Percentiles rank a stretch among this genome's conserved stretches.
phyloP scores from a whole-genome alignment of 1,140 invertebrate species.

The Heterodera schachtii region DNA sequence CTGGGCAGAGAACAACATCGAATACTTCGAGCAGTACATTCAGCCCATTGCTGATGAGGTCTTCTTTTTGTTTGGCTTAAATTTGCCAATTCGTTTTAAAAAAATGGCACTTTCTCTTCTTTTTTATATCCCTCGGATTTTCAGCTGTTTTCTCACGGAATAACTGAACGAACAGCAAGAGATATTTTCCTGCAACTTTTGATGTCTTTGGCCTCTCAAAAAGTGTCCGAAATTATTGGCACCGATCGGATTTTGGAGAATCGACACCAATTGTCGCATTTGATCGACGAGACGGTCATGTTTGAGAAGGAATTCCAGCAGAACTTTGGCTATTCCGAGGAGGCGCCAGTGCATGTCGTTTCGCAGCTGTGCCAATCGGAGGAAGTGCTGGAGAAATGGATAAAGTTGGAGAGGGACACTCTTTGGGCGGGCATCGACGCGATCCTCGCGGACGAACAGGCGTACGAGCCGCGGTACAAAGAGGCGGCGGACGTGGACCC shows the following conservation, averaged over 20 bases:
- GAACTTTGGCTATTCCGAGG: constrained; percentile 29
- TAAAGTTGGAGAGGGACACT: constrained; percentile 49
- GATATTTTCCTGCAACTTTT: constrained; percentile 40
- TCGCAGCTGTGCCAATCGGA: constrained; percentile 37
- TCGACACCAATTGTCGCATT: constrained; percentile 39
- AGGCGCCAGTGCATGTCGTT: constrained; percentile 36
- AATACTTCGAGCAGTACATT: constrained; percentile 47
- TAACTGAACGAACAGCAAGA: constrained; percentile 26
- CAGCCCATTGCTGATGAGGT: constrained; percentile 45
- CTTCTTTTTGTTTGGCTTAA: no score
- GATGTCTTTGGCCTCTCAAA: constrained; percentile 32
- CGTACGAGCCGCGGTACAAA: constrained; percentile 41
- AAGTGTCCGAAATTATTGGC: constrained; percentile 29
- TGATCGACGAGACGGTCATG: constrained; percentile 48
- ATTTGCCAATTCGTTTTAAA: no score
- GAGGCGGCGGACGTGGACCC: constrained; percentile 40
- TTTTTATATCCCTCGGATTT: background rate
- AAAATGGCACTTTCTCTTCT: no score
- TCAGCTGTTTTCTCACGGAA: background rate
- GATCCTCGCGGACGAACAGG: constrained; percentile 40
- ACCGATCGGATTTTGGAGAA: constrained; percentile 36
- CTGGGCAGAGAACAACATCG: constrained; percentile 45
- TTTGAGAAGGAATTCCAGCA: constrained; percentile 47
- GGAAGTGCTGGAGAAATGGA: constrained; percentile 47
- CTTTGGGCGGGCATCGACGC: constrained; percentile 46